Base-by-base conservation (phyloP, 2,888 invertebrate genomes). In the Rambutsinella grinnellia region DNA sequence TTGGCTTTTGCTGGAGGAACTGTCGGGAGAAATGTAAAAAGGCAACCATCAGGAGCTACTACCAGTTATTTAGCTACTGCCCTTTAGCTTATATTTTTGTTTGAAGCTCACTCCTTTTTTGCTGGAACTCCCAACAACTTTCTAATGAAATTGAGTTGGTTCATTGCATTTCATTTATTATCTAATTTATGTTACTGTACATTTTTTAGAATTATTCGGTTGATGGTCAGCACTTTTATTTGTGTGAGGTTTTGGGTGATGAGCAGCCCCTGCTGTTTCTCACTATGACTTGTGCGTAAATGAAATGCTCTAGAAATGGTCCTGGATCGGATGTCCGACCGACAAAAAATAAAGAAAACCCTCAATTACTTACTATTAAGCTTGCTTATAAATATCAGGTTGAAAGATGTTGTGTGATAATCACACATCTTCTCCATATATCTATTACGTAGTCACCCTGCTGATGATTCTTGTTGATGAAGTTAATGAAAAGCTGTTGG, bases 141-240 rank as follows among this genome's bases (percentile, higher is more conserved):
- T 67, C 69, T 81, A 77, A 80, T 81, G 79, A 79, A 80, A 79
- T 80, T 76, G 77, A 69, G 67, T 75, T 75, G 80, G 81, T 75
- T 80, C 79, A 81, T 75, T 81, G 75, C 76, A 76, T 79, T 79
- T 81, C 72, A 71, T 75, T 75, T 71, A 61, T 70, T 47, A 75
- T 62, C 60, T 75, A 74, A 78, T 79, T 71, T 78, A 78, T 79
- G 56, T 62, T 54, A 70, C 19, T 70, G 62, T 62, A 62, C 62
- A 70, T 24, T 62, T 70, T 69, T 56, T 47, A 36, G 60, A 62
- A 53, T 51, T 3, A 3, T 21, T 3, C 46, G 28, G 56, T 19
- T 66, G 36, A 67, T 66, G 47, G 17, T 47, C 27, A 56, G 58
- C 10, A 8, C 13, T 36, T 36, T 23, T 68, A 36, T 15, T 6